Conservation (phyloP, 1,140 invertebrate genomes). For the Trinorchestia longiramus region DNA sequence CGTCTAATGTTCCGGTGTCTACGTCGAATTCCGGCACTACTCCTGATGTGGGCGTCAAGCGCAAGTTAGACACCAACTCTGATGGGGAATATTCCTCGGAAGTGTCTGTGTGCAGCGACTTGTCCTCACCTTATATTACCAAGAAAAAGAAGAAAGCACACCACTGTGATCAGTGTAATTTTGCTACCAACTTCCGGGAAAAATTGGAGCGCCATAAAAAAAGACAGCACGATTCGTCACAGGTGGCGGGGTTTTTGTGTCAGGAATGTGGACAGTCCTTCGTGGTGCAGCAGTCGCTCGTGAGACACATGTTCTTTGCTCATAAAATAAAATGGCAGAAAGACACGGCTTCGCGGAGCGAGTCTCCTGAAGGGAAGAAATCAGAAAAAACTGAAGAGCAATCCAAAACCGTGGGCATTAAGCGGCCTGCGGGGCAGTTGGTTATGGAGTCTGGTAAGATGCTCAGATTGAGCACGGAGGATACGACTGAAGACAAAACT, state of each 20-base stretch:
- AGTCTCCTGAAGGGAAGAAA: conserved; percentile 49
- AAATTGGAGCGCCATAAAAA: conserved; percentile 61
- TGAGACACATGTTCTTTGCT: conserved; percentile 66
- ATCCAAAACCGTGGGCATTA: not conserved
- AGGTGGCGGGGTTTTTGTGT: conserved; percentile 62
- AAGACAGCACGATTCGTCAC: conserved; percentile 57
- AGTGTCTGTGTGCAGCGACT: conserved; percentile 9
- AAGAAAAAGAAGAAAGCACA: conserved; percentile 65
- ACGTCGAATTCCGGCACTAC: conserved; percentile 56
- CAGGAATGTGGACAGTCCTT: conserved; percentile 65
- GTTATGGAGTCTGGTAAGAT: not conserved
- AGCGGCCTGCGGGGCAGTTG: conserved; percentile 10
- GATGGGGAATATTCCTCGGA: conserved; percentile 32
- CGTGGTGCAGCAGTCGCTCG: conserved; percentile 63
- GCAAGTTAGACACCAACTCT: conserved; percentile 61
- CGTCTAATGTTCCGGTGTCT: not conserved
- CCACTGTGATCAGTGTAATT: conserved; percentile 59
- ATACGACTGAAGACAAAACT: not conserved
- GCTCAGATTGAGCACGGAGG: conserved; percentile 10
- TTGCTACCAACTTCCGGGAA: conserved; percentile 63
- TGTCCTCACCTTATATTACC: not conserved
- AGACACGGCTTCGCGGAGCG: conserved; percentile 48
- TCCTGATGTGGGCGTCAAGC: conserved; percentile 61
- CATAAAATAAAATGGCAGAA: conserved; percentile 63
- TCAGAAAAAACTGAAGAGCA: conserved; percentile 48